These are phyloP conservation scores for Lasioglossum figueresi DNA, from an alignment of 2,888 invertebrate species.

Conservation along the genomic window DNA sequence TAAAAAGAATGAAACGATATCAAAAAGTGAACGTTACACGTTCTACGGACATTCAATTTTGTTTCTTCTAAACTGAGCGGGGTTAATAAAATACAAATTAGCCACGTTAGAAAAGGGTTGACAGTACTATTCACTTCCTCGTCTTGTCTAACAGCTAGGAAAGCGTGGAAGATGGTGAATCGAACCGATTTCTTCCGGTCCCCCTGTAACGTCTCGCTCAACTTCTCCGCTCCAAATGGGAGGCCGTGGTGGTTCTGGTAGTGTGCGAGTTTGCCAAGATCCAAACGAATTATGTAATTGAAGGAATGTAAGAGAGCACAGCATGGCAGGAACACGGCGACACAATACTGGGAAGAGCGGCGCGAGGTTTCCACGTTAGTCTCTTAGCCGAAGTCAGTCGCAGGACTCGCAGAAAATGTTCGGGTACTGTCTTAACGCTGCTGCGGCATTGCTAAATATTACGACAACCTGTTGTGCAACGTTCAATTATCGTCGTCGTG, in stretches of 20 bases:
- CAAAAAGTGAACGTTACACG: background rate
- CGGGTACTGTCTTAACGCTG: conserved; percentile 40
- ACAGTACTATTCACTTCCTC: background rate
- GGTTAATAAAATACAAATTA: background rate
- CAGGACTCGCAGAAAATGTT: conserved; percentile 56
- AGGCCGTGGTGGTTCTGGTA: background rate
- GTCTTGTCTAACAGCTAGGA: background rate
- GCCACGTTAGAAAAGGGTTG: background rate
- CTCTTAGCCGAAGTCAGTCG: conserved; percentile 19
- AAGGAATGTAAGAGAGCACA: conserved; percentile 39
- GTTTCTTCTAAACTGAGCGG: background rate
- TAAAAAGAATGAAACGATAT: background rate
- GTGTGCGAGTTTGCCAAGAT: background rate
- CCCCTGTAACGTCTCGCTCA: background rate
- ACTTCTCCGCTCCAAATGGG: background rate
- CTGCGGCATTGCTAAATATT: conserved; percentile 68
- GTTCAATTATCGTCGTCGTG: conserved; percentile 65
- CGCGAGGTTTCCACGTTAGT: conserved; percentile 54
- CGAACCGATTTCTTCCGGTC: background rate
- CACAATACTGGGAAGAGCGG: conserved; percentile 61
- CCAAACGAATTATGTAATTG: conserved; percentile 36
- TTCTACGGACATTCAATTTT: background rate
- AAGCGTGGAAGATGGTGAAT: background rate
- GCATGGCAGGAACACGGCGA: conserved; percentile 13
- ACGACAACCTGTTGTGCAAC: conserved; percentile 69